Base-by-base conservation (phyloP, 2,113 vertebrate genomes). In the Lagopus muta region DNA sequence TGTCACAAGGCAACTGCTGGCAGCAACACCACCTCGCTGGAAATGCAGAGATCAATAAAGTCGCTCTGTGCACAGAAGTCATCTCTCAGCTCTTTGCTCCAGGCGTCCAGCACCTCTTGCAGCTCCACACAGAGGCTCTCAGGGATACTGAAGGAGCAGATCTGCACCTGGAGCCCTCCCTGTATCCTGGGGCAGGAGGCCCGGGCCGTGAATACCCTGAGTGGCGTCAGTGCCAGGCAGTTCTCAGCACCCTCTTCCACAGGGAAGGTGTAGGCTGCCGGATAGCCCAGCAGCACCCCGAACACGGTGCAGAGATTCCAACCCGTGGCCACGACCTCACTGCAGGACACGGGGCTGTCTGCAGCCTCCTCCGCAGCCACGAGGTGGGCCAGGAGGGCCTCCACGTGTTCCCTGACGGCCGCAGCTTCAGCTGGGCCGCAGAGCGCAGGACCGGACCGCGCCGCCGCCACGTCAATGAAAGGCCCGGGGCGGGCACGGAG, bases 141-240 rank as follows among this genome's bases (percentile, higher is more conserved):
- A 0, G 99, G 99, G 82, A 99, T 52, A 64, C 99, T 99, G 96
- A 99, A 99, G 45, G 99, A 99, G 91, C 97, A 99, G 32, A 99
- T 97, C 72, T 86, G 97, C 58, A 98, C 94, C 38, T 65, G 82
- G 60, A 97, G 97, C 28, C 95, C 90, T 0, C 71, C 50, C 28
- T 57, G 52, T 18, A 97, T 96, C 32, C 94, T 90, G 58, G 92
- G 93, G 97, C 98, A 99, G 12, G 90, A 95, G 5, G 97, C 98
- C 52, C 21, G 97, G 38, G 95, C 98, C 2, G 97, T 98, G 64
- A 97, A 98, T 42, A 99, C 98, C 38, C 93, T 93, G 75, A 99
- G 98, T 5, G 99, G 98, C 1, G 95, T 98, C 97, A 99, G 95
- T 5, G 98, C 97, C 95, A 99, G 93, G 86, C 99, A 99, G 95